A percentile compares a stretch with the other conserved stretches of the same genome.
Conservation (phyloP, 2,113 vertebrate species). For the Chloroceryle aenea region DNA sequence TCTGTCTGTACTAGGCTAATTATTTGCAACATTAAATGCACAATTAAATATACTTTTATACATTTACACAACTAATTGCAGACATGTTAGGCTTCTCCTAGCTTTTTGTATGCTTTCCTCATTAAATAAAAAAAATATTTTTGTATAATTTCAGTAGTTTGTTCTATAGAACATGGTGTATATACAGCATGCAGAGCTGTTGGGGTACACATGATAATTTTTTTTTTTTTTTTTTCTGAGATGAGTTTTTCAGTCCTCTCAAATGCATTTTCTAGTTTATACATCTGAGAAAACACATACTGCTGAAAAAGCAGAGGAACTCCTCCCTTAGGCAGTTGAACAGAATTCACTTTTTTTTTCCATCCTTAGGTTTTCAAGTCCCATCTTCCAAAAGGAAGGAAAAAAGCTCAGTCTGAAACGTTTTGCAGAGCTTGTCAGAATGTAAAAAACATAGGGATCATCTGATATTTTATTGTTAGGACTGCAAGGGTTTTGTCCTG, state of each 20-base stretch:
- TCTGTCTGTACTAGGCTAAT: not conserved
- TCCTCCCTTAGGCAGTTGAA: not conserved
- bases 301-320: not conserved
- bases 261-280: not conserved
- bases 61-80: not conserved
- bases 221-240: too few species aligned
- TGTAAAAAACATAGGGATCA: not conserved
- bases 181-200: rapidly evolving
- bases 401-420: not conserved
- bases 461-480: not conserved
- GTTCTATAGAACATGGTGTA: not conserved
- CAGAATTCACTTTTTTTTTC: not conserved
- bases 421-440: not conserved
- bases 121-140: not conserved
- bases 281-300: not conserved
- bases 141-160: not conserved
- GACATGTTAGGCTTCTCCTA: not conserved
- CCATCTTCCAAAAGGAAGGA: not conserved
- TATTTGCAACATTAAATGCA: not conserved
- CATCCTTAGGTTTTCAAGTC: not conserved
- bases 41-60: not conserved
- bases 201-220: not conserved
- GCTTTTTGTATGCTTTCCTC: not conserved
- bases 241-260: not conserved
- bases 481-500: not conserved